A percentile compares a stretch with the other conserved stretches of the same genome.
Conservation (phyloP, 37 sponge, comb jelly and placozoan genomes). For the Crambe crambe region DNA sequence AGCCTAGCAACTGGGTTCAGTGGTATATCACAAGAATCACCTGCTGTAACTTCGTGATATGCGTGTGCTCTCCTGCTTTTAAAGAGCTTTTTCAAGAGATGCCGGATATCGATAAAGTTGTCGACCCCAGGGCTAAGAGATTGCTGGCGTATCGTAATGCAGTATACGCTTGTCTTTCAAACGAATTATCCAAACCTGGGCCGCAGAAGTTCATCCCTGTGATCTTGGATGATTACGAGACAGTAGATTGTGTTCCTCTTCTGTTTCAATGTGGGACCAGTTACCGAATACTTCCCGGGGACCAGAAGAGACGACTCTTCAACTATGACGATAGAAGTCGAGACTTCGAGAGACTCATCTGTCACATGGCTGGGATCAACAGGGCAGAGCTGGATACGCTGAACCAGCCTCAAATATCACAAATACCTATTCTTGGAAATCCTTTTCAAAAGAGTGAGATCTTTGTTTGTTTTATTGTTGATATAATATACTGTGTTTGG, state of each 20-base stretch:
- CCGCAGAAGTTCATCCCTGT: constrained; percentile 43
- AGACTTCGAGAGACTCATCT: constrained; percentile 51
- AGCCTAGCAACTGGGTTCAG: constrained; percentile 22
- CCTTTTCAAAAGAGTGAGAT: background rate
- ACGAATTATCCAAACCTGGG: background rate
- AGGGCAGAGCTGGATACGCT: constrained; percentile 32
- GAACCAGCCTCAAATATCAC: background rate
- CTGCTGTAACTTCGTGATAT: constrained; percentile 28
- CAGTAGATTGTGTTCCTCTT: constrained; percentile 13
- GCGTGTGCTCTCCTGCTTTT: constrained; percentile 57
- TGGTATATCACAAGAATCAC: constrained; percentile 54
- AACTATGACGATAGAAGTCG: constrained; percentile 28
- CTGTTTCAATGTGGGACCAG: constrained; percentile 15
- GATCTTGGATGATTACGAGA: constrained; percentile 10
- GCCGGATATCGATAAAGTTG: background rate
- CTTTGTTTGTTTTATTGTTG: background rate
- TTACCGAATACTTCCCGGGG: constrained; percentile 1
- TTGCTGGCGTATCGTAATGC: constrained; percentile 12
- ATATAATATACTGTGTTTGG: no score
- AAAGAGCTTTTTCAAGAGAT: constrained; percentile 25
- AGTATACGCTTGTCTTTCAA: constrained; percentile 7
- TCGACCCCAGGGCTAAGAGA: background rate
- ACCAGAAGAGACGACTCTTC: constrained; percentile 8
- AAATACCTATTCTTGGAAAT: background rate
- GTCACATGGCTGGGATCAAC: constrained; percentile 64